Conservation (phyloP, 2,113 vertebrate species). For the Mystacornis crossleyi region DNA sequence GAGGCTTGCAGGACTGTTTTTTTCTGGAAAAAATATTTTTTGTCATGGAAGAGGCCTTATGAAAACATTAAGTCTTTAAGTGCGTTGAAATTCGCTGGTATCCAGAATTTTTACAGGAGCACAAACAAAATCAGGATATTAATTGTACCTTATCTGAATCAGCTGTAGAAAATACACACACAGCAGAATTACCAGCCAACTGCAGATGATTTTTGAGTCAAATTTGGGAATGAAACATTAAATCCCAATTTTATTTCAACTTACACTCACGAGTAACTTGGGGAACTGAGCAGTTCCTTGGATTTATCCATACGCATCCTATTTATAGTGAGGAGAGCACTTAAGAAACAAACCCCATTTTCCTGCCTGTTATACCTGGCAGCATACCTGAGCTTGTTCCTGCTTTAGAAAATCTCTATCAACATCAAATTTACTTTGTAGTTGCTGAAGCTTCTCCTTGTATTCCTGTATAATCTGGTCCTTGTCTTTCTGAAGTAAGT, state of each 20-base stretch:
- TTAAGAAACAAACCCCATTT: neutral
- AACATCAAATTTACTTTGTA: conserved; percentile 79
- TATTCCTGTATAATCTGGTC: conserved; percentile 74
- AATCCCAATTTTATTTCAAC: neutral
- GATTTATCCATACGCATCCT: neutral
- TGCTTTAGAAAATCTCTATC: conserved; percentile 83
- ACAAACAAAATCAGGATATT: neutral
- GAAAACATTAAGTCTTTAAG: neutral
- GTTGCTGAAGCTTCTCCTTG: conserved; percentile 76
- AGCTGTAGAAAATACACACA: neutral
- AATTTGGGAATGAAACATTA: neutral
- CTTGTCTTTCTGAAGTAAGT: conserved; percentile 82
- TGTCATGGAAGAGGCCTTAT: neutral
- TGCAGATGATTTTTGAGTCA: neutral
- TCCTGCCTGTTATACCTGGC: neutral
- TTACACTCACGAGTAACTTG: neutral
- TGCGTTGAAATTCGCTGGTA: neutral
- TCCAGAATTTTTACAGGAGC: neutral
- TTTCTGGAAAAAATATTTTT: neutral
- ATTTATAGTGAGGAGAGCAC: neutral
- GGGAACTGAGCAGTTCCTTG: neutral
- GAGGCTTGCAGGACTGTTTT: neutral
- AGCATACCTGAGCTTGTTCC: conserved; percentile 86
- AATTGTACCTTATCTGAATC: neutral
- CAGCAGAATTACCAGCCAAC: neutral